A percentile compares a stretch with the other conserved stretches of the same genome.
Conservation (phyloP, 2,888 invertebrate genomes). For the Thymelicus sylvestris region DNA sequence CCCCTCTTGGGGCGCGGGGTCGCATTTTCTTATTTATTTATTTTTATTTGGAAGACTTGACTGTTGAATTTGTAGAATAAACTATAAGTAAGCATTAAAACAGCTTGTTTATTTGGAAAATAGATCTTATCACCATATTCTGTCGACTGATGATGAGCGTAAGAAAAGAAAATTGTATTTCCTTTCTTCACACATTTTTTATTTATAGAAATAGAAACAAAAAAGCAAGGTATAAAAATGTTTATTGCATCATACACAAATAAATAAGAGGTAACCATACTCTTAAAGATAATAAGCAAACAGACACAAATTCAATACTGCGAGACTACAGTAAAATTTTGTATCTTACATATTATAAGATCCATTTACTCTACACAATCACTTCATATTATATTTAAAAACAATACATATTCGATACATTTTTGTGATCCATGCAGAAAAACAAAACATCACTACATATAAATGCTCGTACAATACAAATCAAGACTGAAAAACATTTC, state of each 20-base stretch:
- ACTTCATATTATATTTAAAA: too few species aligned
- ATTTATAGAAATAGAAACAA: background rate
- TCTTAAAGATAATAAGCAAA: background rate
- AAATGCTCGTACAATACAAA: too few species aligned
- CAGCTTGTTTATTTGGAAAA: constrained; percentile 66
- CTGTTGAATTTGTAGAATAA: constrained; percentile 83
- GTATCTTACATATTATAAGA: too few species aligned
- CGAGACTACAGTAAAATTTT: too few species aligned
- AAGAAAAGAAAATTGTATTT: constrained; percentile 6
- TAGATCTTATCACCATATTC: constrained; percentile 16
- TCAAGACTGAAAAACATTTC: too few species aligned
- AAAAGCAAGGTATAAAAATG: background rate
- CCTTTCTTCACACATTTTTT: constrained; percentile 1
- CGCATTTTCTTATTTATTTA: constrained; percentile 65
- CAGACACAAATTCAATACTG: too few species aligned
- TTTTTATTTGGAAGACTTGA: constrained; percentile 75
- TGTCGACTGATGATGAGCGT: too few species aligned
- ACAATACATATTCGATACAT: too few species aligned
- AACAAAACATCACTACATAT: background rate
- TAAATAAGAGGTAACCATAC: constrained; percentile 17
- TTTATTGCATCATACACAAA: constrained; percentile 29
- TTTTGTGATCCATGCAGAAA: too few species aligned
- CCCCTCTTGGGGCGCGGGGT: constrained; percentile 54
- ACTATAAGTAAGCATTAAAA: constrained; percentile 75
- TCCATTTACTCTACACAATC: too few species aligned